These are phyloP conservation scores for Cygnus buccinator DNA, from an alignment of 2,113 vertebrate genomes.

Conservation along the genomic window DNA sequence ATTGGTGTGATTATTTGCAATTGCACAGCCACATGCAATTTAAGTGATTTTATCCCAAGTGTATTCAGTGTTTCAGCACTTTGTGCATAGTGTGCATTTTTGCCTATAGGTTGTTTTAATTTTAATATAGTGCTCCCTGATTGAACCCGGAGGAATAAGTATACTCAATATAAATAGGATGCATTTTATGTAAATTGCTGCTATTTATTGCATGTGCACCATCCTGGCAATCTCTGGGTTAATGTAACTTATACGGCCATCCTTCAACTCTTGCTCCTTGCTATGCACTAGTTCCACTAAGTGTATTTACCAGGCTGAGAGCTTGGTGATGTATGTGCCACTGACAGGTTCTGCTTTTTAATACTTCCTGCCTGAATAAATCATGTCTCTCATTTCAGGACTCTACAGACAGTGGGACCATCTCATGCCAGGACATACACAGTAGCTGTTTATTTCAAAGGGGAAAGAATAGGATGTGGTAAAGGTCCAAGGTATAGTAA, in stretches of 20 bases:
- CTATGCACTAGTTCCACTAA: neutral
- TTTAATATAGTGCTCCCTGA: neutral
- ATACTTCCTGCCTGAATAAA: neutral
- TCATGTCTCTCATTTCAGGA: constrained; percentile 77
- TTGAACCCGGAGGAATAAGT: neutral
- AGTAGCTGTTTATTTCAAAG: constrained; percentile 98
- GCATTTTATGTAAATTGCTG: neutral
- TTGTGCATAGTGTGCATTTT: neutral
- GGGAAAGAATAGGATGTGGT: constrained; percentile 96
- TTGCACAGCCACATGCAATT: neutral
- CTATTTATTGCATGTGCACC: neutral
- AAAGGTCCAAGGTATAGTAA: constrained; percentile 93
- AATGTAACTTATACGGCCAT: neutral
- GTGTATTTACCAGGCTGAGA: neutral
- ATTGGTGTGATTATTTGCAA: neutral
- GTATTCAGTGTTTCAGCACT: neutral
- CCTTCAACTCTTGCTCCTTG: neutral
- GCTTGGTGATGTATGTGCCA: neutral
- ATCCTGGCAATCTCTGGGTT: neutral
- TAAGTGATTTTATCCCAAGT: neutral
- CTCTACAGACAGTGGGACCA: constrained; percentile 95
- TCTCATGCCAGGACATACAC: constrained; percentile 98
- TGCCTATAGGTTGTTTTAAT: neutral
- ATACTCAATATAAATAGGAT: neutral
- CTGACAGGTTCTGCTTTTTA: neutral